These are phyloP conservation scores for Albula glossodonta DNA, from an alignment of 2,113 vertebrate species.

Conservation along the genomic window DNA sequence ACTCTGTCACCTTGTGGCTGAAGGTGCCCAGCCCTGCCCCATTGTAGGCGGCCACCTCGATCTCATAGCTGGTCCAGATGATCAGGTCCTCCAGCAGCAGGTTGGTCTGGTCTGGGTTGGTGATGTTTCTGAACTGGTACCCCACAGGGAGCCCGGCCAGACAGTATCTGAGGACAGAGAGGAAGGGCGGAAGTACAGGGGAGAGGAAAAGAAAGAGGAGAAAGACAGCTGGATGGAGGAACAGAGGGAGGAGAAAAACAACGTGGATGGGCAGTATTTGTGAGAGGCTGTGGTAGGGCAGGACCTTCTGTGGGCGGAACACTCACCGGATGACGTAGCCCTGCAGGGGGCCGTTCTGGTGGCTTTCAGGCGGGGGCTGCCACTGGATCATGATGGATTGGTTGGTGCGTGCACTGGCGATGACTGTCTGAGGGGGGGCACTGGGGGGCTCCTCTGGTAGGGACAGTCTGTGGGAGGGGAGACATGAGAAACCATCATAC, in stretches of 20 bases:
- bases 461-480: constrained; percentile 71
- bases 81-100: constrained; percentile 95
- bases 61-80: constrained; percentile 99
- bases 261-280: background rate
- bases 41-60: constrained; percentile 94
- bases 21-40: constrained; percentile 89
- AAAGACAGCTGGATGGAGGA: background rate
- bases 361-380: constrained; percentile 92
- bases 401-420: constrained; percentile 95
- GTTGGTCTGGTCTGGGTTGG: constrained; percentile 85
- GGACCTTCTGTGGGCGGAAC: constrained; percentile 1
- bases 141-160: constrained; percentile 92
- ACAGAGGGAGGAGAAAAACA: background rate
- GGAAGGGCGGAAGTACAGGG: background rate
- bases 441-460: constrained; percentile 95
- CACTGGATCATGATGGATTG: constrained; percentile 99
- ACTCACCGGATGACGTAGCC: constrained; percentile 93
- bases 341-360: constrained; percentile 92
- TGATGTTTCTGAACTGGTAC: constrained; percentile 98
- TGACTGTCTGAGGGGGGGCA: constrained; percentile 90
- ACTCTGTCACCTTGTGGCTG: constrained; percentile 93
- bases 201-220: constrained; percentile 32
- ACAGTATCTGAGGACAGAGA: constrained; percentile 80
- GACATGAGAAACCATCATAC: constrained; percentile 21
- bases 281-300: background rate